Conservation (phyloP, 2,797 vertebrate species). For the Tiaroga cobitis region DNA sequence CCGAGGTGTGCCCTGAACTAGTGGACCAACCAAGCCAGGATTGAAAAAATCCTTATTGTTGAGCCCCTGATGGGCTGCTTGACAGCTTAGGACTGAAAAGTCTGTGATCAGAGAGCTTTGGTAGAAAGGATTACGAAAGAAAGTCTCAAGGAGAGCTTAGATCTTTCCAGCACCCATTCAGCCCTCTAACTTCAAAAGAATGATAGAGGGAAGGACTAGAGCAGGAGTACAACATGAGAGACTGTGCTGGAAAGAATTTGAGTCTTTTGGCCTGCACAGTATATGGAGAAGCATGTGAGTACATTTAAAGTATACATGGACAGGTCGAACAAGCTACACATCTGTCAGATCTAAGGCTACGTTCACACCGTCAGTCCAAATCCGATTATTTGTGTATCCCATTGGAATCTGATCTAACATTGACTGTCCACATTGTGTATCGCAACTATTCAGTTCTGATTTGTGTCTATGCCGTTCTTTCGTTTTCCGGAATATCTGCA, state of each 20-base stretch:
- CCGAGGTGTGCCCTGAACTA: neutral
- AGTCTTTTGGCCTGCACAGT: neutral
- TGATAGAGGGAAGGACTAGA: neutral
- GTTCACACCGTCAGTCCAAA: too few species aligned
- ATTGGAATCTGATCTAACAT: too few species aligned
- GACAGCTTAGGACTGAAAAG: neutral
- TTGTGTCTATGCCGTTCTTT: too few species aligned
- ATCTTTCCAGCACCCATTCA: neutral
- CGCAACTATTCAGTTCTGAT: too few species aligned
- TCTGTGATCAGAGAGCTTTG: neutral
- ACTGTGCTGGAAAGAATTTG: neutral
- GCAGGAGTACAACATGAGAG: neutral
- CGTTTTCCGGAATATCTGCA: too few species aligned
- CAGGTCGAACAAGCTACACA: neutral
- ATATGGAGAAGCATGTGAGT: neutral
- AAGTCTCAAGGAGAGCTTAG: conserved; percentile 14
- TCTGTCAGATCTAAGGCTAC: neutral
- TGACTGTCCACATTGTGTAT: too few species aligned
- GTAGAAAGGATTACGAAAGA: neutral
- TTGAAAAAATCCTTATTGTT: neutral
- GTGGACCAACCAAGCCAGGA: neutral
- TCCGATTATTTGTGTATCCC: too few species aligned
- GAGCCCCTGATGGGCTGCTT: conserved; percentile 2
- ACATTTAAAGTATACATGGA: neutral
- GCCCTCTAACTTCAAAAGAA: neutral